Conservation (phyloP, 2,797 vertebrate genomes). For the Poeciliopsis paucimaculata region DNA sequence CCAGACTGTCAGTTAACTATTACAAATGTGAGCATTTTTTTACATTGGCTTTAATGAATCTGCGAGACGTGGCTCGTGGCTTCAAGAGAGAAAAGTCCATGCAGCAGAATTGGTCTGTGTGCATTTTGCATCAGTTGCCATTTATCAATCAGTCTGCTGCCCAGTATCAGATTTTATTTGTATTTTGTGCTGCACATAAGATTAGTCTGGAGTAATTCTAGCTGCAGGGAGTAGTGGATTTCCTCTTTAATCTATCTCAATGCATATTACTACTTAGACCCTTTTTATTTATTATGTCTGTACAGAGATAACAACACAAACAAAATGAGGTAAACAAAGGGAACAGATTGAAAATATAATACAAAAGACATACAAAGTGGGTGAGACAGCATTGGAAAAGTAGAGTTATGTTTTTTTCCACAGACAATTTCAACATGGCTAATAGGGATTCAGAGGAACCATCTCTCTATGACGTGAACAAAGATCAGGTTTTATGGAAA, state of each 20-base stretch:
- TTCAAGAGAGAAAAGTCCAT: slow-evolving; percentile 5
- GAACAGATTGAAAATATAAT: not conserved
- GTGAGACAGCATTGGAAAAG: not conserved
- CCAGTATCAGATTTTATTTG: slow-evolving; percentile 23
- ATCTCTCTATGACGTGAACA: not conserved
- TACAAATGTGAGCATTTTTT: too few relatives aligned
- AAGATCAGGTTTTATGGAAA: not conserved
- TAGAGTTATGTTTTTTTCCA: not conserved
- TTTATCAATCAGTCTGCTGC: slow-evolving; percentile 19
- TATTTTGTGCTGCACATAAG: slow-evolving; percentile 14
- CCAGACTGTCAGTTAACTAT: slow-evolving; percentile 31
- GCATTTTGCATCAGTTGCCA: not conserved
- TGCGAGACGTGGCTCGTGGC: slow-evolving; percentile 12
- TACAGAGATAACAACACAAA: not conserved
- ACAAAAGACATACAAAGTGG: not conserved
- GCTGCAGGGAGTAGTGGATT: not conserved
- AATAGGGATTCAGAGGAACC: not conserved
- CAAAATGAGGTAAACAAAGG: not conserved
- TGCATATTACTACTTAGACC: slow-evolving; percentile 9
- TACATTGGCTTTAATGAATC: slow-evolving; percentile 18
- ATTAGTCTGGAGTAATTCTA: slow-evolving; percentile 17
- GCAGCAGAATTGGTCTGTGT: slow-evolving; percentile 18
- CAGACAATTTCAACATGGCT: not conserved
- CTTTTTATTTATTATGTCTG: not conserved
- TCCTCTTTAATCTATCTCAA: slow-evolving; percentile 2